Evolutionary conservation across 2,113 vertebrate genomes (phyloP).

Genomic region (Cyprinodon tularosa): DNA sequence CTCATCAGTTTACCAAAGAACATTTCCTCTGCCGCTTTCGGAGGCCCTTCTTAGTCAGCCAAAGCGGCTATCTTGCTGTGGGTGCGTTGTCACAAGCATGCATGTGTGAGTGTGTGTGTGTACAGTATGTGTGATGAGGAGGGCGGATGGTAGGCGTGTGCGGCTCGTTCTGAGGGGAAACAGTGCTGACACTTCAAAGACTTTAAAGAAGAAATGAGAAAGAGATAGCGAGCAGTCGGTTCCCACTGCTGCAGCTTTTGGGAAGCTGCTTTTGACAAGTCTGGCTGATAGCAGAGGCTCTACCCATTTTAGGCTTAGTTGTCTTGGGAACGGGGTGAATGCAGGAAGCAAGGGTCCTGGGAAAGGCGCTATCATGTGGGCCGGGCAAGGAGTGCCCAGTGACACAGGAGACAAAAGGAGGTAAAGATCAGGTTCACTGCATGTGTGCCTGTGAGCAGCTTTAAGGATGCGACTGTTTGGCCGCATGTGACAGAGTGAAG

Average conservation of each 20-base stretch:
- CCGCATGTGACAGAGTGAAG: slow-evolving; percentile 26
- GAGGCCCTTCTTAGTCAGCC: slow-evolving; percentile 54
- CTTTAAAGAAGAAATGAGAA: slow-evolving; percentile 25
- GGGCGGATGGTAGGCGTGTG: slow-evolving; percentile 41
- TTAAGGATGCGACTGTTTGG: slow-evolving; percentile 60
- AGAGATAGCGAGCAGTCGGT: slow-evolving; percentile 42
- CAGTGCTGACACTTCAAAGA: slow-evolving; percentile 51
- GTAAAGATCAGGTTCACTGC: slow-evolving; percentile 73
- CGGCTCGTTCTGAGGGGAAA: slow-evolving; percentile 38
- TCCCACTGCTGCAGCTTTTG: slow-evolving; percentile 54
- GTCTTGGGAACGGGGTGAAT: slow-evolving; percentile 77
- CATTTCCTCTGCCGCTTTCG: slow-evolving; percentile 60
- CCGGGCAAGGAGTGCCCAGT: slow-evolving; percentile 69
- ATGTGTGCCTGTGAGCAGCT: slow-evolving; percentile 32
- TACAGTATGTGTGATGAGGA: slow-evolving; percentile 1
- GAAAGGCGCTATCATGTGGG: slow-evolving; percentile 77
- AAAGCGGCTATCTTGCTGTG: slow-evolving; percentile 45
- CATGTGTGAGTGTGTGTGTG: slow-evolving; percentile 19
- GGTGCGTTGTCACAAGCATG: slow-evolving; percentile 29
- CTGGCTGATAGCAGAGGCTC: slow-evolving; percentile 69
- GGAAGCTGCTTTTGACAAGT: slow-evolving; percentile 61
- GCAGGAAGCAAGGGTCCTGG: slow-evolving; percentile 80
- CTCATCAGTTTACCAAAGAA: slow-evolving; percentile 69
- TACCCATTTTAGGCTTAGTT: slow-evolving; percentile 69
- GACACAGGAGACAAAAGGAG: slow-evolving; percentile 73